Conservation (phyloP, 2,888 invertebrate genomes). For the Druceiella hillmani region DNA sequence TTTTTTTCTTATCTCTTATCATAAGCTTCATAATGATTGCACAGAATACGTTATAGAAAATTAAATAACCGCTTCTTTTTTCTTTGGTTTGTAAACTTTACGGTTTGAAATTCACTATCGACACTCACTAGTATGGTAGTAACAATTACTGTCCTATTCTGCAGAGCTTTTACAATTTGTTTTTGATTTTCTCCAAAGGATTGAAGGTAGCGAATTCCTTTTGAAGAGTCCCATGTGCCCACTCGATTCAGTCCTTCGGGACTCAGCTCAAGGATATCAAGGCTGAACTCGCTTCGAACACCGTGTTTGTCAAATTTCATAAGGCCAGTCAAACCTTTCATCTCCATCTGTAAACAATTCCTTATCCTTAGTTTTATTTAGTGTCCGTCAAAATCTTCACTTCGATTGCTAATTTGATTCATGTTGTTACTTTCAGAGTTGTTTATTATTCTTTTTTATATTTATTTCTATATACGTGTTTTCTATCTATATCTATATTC, state of each 20-base stretch:
- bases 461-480: no score
- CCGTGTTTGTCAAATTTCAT: slow-evolving; percentile 94
- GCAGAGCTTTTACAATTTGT: slow-evolving; percentile 83
- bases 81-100: no score
- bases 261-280: slow-evolving; percentile 88
- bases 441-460: no score
- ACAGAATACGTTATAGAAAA: no score
- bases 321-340: slow-evolving; percentile 87
- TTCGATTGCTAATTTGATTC: neutral
- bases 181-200: slow-evolving; percentile 81
- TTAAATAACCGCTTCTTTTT: no score
- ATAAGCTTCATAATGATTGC: no score
- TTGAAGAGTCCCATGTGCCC: slow-evolving; percentile 84
- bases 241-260: slow-evolving; percentile 79
- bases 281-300: slow-evolving; percentile 82
- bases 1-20: no score
- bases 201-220: slow-evolving; percentile 82
- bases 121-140: slow-evolving; percentile 83
- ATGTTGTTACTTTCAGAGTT: no score
- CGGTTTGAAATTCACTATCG: no score
- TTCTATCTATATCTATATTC: no score
- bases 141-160: slow-evolving; percentile 89
- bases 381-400: slow-evolving; percentile 4
- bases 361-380: slow-evolving; percentile 3
- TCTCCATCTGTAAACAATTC: slow-evolving; percentile 63